Evolutionary conservation across 2,113 vertebrate species (phyloP).

Genomic region (Podocnemis expansa): DNA sequence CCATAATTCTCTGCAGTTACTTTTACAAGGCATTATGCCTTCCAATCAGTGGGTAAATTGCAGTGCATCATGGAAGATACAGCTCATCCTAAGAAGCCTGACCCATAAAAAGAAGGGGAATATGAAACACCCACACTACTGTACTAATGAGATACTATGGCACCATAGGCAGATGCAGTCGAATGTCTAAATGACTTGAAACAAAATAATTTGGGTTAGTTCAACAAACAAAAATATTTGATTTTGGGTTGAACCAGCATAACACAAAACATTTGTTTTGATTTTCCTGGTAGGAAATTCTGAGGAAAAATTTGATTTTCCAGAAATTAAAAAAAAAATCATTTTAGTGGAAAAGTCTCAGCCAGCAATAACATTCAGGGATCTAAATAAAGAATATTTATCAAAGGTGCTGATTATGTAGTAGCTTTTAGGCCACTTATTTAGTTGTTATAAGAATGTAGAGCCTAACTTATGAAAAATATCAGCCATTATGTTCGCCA

Average conservation of each 20-base stretch:
- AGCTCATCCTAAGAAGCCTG: neutral
- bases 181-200: fast-evolving
- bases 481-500: neutral
- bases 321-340: neutral
- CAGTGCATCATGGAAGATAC: neutral
- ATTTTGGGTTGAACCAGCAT: neutral
- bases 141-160: fast-evolving
- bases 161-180: neutral
- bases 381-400: neutral
- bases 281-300: neutral
- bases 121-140: neutral
- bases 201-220: neutral
- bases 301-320: neutral
- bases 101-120: neutral
- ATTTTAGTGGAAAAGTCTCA: neutral
- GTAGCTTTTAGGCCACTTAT: neutral
- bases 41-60: fast-evolving
- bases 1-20: fast-evolving
- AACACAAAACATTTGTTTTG: neutral
- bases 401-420: neutral
- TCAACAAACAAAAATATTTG: neutral
- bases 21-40: neutral
- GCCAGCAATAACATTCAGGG: neutral
- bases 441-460: neutral
- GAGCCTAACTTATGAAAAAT: neutral